These are phyloP conservation scores for Pterostichus niger DNA, from an alignment of 2,888 invertebrate genomes.

Conservation along the genomic window DNA sequence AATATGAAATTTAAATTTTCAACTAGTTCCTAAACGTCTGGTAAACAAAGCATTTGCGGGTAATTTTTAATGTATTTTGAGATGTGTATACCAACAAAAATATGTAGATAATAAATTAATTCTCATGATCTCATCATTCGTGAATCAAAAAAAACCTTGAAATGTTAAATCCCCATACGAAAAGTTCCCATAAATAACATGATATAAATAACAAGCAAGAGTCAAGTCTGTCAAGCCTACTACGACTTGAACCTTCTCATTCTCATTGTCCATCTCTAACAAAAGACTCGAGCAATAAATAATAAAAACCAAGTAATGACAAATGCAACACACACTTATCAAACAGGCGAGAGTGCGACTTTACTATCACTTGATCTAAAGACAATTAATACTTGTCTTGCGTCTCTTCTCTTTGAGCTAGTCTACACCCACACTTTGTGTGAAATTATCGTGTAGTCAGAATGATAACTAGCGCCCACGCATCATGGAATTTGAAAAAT, in stretches of 20 bases:
- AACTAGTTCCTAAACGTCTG: no score
- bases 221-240: constrained; percentile 20
- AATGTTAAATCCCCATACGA: background rate
- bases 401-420: background rate
- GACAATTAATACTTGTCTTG: constrained; percentile 62
- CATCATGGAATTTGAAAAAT: constrained; percentile 23
- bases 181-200: constrained; percentile 9
- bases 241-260: background rate
- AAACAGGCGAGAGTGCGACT: no score
- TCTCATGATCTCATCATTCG: background rate
- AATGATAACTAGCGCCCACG: constrained; percentile 34
- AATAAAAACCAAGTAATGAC: constrained; percentile 40
- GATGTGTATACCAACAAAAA: no score
- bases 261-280: constrained; percentile 48
- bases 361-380: constrained; percentile 56
- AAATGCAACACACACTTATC: constrained; percentile 24
- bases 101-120: no score
- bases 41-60: no score
- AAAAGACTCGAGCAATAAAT: constrained; percentile 50
- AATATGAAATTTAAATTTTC: no score
- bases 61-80: no score
- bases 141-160: background rate
- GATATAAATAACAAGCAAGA: constrained; percentile 26
- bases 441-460: constrained; percentile 39
- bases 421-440: no score